phyloP scores from a whole-genome alignment of 2,113 vertebrate genomes.

The Ascaphus truei region DNA sequence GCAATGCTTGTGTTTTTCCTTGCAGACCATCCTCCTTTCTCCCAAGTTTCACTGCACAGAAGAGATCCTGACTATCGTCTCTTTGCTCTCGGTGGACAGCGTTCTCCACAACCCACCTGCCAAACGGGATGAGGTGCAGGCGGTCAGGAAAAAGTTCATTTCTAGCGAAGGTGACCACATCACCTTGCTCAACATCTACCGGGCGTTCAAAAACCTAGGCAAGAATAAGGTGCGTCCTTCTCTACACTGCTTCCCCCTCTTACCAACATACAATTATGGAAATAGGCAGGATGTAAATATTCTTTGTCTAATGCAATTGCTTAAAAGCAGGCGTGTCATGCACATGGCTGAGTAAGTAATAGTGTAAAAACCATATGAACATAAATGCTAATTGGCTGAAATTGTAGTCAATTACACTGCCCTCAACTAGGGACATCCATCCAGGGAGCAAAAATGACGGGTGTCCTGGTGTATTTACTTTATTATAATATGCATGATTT shows the following conservation, averaged over 20 bases:
- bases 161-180: conserved; percentile 92
- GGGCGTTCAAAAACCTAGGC: conserved; percentile 77
- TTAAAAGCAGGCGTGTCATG: no score
- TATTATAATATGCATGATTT: no score
- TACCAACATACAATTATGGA: no score
- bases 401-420: no score
- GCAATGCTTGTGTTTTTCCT: conserved; percentile 30
- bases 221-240: conserved; percentile 75
- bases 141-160: conserved; percentile 80
- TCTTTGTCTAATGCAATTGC: no score
- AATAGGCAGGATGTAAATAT: no score
- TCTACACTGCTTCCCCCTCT: neutral
- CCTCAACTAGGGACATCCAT: no score
- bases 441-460: no score
- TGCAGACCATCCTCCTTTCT: conserved; percentile 86
- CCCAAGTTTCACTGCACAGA: conserved; percentile 85
- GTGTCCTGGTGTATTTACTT: no score
- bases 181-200: conserved; percentile 85
- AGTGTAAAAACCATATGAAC: no score
- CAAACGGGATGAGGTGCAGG: conserved; percentile 80
- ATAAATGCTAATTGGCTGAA: no score
- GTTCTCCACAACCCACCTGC: conserved; percentile 83
- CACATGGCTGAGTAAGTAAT: no score
- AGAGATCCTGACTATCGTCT: conserved; percentile 87
- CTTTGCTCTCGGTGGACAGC: conserved; percentile 88